These are phyloP conservation scores for Microtus pennsylvanicus DNA, from an alignment of 2,113 vertebrate species.

Conservation along the genomic window DNA sequence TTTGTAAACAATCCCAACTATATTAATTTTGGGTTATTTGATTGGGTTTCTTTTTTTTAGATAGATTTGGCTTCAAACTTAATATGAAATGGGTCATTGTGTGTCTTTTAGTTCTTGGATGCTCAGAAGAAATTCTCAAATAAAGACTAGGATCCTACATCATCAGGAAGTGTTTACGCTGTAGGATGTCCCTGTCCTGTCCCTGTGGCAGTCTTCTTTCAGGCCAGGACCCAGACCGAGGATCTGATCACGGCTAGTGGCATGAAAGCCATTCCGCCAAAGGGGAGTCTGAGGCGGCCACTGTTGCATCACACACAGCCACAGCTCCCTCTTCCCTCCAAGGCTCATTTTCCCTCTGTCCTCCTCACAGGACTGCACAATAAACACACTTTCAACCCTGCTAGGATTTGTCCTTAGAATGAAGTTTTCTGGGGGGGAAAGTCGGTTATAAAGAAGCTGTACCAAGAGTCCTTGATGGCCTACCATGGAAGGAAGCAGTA, in stretches of 20 bases:
- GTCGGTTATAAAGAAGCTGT: background rate
- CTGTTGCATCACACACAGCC: conserved; percentile 78
- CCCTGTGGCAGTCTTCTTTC: conserved; percentile 48
- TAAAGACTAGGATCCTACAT: conserved; percentile 72
- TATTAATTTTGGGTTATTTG: background rate
- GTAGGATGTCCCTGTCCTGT: conserved; percentile 65
- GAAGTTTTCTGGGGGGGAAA: background rate
- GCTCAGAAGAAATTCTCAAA: conserved; percentile 75
- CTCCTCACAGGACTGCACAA: conserved; percentile 76
- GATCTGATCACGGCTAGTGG: conserved; percentile 64
- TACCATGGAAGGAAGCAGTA: conserved; percentile 78
- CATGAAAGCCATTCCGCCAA: conserved; percentile 76
- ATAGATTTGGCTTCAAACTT: conserved; percentile 71
- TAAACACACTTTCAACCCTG: conserved; percentile 51
- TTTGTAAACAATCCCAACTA: conserved; percentile 73
- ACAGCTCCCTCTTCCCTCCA: conserved; percentile 80
- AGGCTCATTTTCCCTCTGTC: conserved; percentile 84
- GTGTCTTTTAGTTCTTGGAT: conserved; percentile 66
- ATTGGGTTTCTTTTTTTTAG: background rate
- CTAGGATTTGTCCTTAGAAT: background rate
- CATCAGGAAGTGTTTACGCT: conserved; percentile 74
- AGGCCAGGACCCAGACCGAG: conserved; percentile 66
- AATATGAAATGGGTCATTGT: conserved; percentile 64
- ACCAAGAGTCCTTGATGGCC: background rate
- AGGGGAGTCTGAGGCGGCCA: conserved; percentile 67